Base-by-base conservation (phyloP, 2,113 vertebrate genomes). In the Dasypus novemcinctus region DNA sequence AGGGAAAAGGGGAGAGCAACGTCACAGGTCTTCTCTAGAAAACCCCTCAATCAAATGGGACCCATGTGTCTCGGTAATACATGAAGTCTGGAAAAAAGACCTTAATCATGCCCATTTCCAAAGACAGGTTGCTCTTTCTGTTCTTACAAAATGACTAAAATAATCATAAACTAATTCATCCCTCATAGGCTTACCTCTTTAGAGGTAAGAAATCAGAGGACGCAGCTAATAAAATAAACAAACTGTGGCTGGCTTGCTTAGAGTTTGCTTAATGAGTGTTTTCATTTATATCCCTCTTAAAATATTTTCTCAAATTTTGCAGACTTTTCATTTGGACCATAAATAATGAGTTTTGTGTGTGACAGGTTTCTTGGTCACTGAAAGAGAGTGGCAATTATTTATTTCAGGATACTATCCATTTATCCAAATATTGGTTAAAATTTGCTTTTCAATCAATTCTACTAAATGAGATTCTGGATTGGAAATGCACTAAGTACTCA, bases 401-500 rank as follows among this genome's bases (percentile, higher is more conserved):
- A 64, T 86, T 87, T 94, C n/a, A 36, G 49, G 79, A 66, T 75
- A 41, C 72, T 72, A 61, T 75, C 59, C 91, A 71, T 94, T 94
- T 74, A 87, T 90, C 31, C 7, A 52, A 80, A 92, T 96, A 63
- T 64, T 69, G 74, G 78, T 75, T 86, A 66, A 75, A 72, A 86
- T 74, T 54, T 75, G 41, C 86, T 87, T 90, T 91, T 36, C 93
- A 96, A 87, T 94, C 85, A 75, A 93, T 83, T 12, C 57, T 91
- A 81, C 86, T 93, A 95, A 92, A 71, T 71, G 74, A 96, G 64
- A 80, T 75, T 54, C 64, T 89, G 91, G 69, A 95, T 94, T 86
- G 63, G 78, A 96, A 95, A 90, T 68, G 46, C 66, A 86, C 76
- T 94, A 69, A 96, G 57, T 36, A 88, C 82, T 96, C 94, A 76